Base-by-base conservation (phyloP, 2,888 invertebrate species). In the Dynastes hyllus region DNA sequence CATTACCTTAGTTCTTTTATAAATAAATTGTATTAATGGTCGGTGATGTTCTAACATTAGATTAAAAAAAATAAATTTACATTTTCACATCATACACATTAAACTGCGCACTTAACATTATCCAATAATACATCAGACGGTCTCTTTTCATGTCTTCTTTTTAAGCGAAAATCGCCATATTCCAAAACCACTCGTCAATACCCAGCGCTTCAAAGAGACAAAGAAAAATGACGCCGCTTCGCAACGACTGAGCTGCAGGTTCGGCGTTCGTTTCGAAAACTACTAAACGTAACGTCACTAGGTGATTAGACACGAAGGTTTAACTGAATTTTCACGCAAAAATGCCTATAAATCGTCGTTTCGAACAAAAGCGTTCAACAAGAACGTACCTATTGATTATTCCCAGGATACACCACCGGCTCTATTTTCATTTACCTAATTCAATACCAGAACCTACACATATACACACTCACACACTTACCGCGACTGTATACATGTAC, bases 301-400 rank as follows among this genome's bases (percentile, higher is more conserved):
- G 5, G 13, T 63, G 6, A 32, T 32, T 32, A 32, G 32, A 63
- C 2, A 70, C 22, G 58, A 22, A 73, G 58, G 32, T 58, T 58
- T 73, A 40, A 73, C 27, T 55, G 40, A 73, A 73, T 58, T 73
- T 73, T 22, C 13, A 58, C 37, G 11, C 58, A 37, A 73, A 71
- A 73, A 58, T 73, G 58, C 37, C 40, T 16, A 11, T 45, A 45
- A 58, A 40, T 58, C 73, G 37, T 22, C 40, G 27, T 73, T 58
- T 40, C 58, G 40, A 78, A 73, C 73, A 78, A 65, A 78, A 73
- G 78, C 50, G 67, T 55, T 63, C 78, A 63, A 73, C 71, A 55
- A 78, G 71, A 78, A 65, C 65, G 78, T 73, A 67, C 22, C 67
- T 67, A 78, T 78, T 78, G 78, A 78, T 78, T 78, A 78, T 65